Base-by-base conservation (phyloP, 2,888 invertebrate genomes). In the Argyresthia albistria region DNA sequence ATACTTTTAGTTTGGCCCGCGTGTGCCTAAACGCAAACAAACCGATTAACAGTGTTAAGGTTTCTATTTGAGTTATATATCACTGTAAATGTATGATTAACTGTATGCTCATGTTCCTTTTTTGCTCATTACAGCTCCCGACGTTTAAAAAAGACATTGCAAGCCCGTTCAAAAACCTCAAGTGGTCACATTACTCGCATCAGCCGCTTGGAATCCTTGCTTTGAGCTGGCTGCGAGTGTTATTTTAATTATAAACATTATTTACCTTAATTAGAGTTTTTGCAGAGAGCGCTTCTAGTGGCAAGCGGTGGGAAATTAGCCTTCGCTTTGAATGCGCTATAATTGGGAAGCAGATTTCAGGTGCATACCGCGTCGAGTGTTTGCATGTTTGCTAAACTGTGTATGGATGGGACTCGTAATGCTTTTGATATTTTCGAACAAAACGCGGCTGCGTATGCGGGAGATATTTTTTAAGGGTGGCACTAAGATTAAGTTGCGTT, bases 241-340 rank as follows among this genome's bases (percentile, higher is more conserved):
- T 83, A 81, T 86, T 83, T 83, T 84, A 86, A 86, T 87, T 83
- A 82, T 84, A 75, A 83, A 83, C 83, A 82, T 84, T 83, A 84
- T 83, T 82, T 77, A 80, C 80, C 80, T 76, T 84, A 86, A 84
- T 84, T 83, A 84, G 77, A 71, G 69, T 74, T 77, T 77, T 79
- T 70, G 69, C 69, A 55, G 61, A 69, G 76, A 60, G 73, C 64
- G 64, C 74, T 80, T 65, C 66, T 69, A 66, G 58, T 63, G 62
- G 67, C 75, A 75, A 66, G 71, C 66, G 67, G 70, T 76, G 75
- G 74, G 66, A 80, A 81, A 77, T 76, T 73, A 73, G 69, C 71
- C 67, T 70, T 70, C 16, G 39, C 75, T 80, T 81, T 76, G 76
- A 71, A 76, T 71, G 66, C 67, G 60, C 63, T 61, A 73, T 79